Conservation (phyloP, 2,888 invertebrate species). For the Lamellibrachia satsuma region DNA sequence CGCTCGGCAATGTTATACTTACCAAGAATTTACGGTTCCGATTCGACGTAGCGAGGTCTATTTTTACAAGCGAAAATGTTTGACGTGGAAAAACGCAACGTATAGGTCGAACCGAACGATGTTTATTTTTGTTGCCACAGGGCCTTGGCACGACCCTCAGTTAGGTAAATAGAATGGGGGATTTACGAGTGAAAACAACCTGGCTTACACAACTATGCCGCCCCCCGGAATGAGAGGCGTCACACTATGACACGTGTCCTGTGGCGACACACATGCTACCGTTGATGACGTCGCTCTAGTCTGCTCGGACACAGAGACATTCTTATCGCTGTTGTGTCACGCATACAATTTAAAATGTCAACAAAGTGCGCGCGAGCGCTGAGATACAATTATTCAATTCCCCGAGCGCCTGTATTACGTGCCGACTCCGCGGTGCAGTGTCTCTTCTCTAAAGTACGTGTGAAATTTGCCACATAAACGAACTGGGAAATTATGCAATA, state of each 20-base stretch:
- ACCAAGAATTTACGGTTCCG: neutral
- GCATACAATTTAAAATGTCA: conserved; percentile 6
- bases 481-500: neutral
- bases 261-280: neutral
- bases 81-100: conserved; percentile 5
- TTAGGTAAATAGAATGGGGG: neutral
- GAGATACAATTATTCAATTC: neutral
- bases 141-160: neutral
- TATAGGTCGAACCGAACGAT: neutral
- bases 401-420: neutral
- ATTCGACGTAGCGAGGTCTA: neutral
- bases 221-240: neutral
- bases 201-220: neutral
- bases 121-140: neutral
- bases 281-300: neutral
- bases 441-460: neutral
- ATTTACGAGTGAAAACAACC: conserved; percentile 6
- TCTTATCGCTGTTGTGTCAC: conserved; percentile 3
- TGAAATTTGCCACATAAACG: neutral
- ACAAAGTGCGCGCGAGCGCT: neutral
- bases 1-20: neutral
- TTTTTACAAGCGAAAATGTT: neutral
- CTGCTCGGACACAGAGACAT: neutral
- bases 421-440: neutral
- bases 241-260: neutral